These are phyloP conservation scores for Panzeria rudis DNA, from an alignment of 2,888 invertebrate genomes.

Conservation along the genomic window DNA sequence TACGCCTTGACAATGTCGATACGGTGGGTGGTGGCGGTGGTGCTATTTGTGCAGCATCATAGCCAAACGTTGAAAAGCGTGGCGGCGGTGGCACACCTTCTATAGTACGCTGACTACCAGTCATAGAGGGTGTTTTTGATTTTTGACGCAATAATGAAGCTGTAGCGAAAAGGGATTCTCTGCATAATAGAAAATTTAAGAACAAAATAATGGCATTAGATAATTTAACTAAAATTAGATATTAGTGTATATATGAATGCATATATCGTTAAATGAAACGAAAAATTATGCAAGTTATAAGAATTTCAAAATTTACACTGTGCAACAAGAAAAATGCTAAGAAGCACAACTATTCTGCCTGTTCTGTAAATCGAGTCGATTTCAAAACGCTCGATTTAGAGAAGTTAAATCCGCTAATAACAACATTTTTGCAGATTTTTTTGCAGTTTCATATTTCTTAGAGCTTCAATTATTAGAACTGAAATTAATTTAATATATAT, in stretches of 20 bases:
- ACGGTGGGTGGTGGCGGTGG: constrained; percentile 74
- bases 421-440: too few species aligned
- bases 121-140: constrained; percentile 80
- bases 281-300: too few species aligned
- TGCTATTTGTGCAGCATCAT: constrained; percentile 77
- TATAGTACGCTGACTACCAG: constrained; percentile 75
- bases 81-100: constrained; percentile 77
- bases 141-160: constrained; percentile 81
- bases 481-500: too few species aligned
- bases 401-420: too few species aligned
- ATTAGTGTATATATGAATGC: neutral
- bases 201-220: constrained; percentile 24
- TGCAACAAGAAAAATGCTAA: too few species aligned
- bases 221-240: constrained; percentile 2
- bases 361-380: too few species aligned
- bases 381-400: too few species aligned
- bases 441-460: too few species aligned
- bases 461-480: too few species aligned
- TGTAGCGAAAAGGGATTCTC: constrained; percentile 82
- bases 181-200: constrained; percentile 63
- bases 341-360: too few species aligned
- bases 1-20: constrained; percentile 78
- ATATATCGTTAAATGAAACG: neutral
- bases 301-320: too few species aligned
- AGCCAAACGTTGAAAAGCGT: constrained; percentile 83